These are phyloP conservation scores for Copidosoma floridanum DNA, from an alignment of 1,140 invertebrate species.

Conservation along the genomic window DNA sequence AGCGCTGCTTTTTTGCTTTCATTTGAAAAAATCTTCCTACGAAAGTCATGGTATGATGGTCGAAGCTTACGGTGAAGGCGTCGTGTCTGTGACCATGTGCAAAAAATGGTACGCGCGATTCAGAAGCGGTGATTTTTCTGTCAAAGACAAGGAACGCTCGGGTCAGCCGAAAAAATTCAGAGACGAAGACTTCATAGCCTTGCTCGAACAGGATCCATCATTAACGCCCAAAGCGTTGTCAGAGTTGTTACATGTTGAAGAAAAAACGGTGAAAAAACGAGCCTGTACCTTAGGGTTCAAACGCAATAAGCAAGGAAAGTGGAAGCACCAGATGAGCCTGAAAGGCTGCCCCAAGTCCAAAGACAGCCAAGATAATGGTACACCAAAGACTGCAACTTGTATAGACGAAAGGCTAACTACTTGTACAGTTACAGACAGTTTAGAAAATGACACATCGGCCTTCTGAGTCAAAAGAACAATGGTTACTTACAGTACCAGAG, in stretches of 20 bases:
- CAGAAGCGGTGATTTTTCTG: conserved; percentile 28
- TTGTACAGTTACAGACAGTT: too few species aligned
- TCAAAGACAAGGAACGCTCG: conserved; percentile 28
- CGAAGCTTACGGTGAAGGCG: conserved; percentile 16
- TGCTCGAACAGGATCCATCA: conserved; percentile 31
- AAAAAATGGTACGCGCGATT: conserved; percentile 28
- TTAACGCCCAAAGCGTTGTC: conserved; percentile 32
- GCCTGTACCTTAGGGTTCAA: too few species aligned
- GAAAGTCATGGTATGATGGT: conserved; percentile 11
- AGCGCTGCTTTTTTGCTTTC: conserved; percentile 19
- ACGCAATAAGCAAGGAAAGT: too few species aligned
- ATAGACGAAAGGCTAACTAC: too few species aligned
- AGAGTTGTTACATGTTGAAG: conserved; percentile 25
- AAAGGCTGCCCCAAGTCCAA: too few species aligned
- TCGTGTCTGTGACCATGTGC: conserved; percentile 13
- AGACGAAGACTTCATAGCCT: conserved; percentile 29
- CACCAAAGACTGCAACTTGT: too few species aligned
- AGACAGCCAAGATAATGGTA: too few species aligned
- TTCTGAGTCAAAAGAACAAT: too few species aligned
- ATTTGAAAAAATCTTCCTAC: conserved; percentile 14
- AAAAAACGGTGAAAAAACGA: conserved; percentile 27
- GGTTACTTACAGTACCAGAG: too few species aligned
- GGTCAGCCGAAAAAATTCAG: conserved; percentile 28
- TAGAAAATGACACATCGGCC: too few species aligned
- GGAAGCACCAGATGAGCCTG: too few species aligned